phyloP scores from a whole-genome alignment of 2,888 invertebrate genomes.

The Celastrina argiolus region DNA sequence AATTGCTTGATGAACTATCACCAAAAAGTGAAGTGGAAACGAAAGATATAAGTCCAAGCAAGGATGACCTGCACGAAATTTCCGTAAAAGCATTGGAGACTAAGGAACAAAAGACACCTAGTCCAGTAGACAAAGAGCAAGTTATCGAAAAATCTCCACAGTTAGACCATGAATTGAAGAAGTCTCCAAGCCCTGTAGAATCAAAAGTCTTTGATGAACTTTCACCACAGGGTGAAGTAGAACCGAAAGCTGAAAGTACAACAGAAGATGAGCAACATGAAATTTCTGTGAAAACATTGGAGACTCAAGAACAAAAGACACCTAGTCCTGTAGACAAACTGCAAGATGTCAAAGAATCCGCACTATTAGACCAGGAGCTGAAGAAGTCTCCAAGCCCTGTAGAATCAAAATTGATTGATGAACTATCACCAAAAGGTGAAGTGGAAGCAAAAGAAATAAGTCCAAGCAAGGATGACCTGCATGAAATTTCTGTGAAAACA shows the following conservation, averaged over 20 bases:
- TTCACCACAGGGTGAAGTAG: background rate
- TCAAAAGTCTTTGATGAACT: background rate
- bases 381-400: background rate
- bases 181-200: background rate
- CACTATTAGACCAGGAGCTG: background rate
- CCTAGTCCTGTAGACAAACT: conserved; percentile 22
- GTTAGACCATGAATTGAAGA: background rate
- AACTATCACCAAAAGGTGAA: background rate
- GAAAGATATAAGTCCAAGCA: conserved; percentile 13
- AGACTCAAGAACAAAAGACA: background rate
- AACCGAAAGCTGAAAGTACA: background rate
- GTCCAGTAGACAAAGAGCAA: conserved; percentile 10
- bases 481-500: no score
- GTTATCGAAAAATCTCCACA: background rate
- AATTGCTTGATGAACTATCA: background rate
- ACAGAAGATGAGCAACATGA: background rate
- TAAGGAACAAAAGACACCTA: conserved; percentile 22
- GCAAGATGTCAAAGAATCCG: background rate
- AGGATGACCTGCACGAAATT: background rate
- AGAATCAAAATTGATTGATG: no score
- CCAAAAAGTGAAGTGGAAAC: background rate
- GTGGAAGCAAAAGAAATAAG: conserved; percentile 19
- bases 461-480: no score
- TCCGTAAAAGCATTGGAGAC: background rate
- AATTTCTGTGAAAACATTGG: no score